phyloP scores from a whole-genome alignment of 2,113 vertebrate genomes.

The Agapornis roseicollis region DNA sequence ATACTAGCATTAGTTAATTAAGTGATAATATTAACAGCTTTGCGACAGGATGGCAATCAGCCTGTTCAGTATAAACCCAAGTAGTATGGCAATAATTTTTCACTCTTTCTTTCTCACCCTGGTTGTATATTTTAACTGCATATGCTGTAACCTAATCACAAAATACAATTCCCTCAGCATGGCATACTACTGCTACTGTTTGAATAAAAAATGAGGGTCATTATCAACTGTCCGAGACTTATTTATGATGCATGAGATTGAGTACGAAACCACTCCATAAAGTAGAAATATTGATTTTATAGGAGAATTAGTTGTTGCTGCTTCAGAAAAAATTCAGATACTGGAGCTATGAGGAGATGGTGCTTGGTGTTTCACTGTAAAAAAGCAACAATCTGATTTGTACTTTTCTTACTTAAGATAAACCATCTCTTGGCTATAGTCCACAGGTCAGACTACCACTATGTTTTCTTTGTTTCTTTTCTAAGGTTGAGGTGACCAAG shows the following conservation, averaged over 20 bases:
- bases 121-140: slow-evolving; percentile 15
- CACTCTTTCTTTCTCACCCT: neutral
- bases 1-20: slow-evolving; percentile 53
- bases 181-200: neutral
- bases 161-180: slow-evolving; percentile 21
- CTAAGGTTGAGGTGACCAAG: neutral
- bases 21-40: slow-evolving; percentile 24
- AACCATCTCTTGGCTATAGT: neutral
- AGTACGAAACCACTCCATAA: slow-evolving; percentile 17
- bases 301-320: neutral
- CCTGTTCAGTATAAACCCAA: neutral
- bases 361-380: neutral
- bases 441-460: neutral
- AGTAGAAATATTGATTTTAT: neutral
- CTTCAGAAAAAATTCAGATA: neutral
- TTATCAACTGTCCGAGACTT: slow-evolving; percentile 22
- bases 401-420: neutral
- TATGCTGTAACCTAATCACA: slow-evolving; percentile 3
- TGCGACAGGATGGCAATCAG: neutral
- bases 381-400: neutral
- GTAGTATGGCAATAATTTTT: slow-evolving; percentile 1
- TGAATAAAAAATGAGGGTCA: slow-evolving; percentile 47
- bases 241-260: slow-evolving; percentile 44
- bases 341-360: neutral
- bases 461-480: neutral